phyloP scores from a whole-genome alignment of 2,113 vertebrate genomes.

The Natator depressus region DNA sequence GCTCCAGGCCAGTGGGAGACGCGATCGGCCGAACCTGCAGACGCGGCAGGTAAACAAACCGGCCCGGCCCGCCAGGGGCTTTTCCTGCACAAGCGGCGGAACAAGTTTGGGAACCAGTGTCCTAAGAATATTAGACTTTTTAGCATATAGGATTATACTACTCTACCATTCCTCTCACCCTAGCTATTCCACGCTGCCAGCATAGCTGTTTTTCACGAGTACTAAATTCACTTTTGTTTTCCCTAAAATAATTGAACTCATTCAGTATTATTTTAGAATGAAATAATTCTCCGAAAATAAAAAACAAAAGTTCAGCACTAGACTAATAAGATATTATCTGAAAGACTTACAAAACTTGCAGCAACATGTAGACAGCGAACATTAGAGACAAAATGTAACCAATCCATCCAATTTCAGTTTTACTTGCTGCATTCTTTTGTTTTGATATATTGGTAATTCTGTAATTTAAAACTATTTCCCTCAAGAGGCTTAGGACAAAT shows the following conservation, averaged over 20 bases:
- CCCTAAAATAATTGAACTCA: slow-evolving; percentile 13
- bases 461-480: background rate
- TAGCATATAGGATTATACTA: background rate
- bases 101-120: no score
- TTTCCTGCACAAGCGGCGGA: no score
- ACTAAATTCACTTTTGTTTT: background rate
- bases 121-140: background rate
- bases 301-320: background rate
- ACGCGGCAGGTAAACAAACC: no score
- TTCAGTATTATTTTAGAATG: slow-evolving; percentile 21
- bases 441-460: background rate
- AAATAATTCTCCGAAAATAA: slow-evolving; percentile 31
- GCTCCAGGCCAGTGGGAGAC: no score
- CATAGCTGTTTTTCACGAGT: background rate
- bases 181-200: background rate
- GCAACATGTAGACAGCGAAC: background rate
- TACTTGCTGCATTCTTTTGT: fast-evolving
- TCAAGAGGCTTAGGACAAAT: background rate
- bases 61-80: no score
- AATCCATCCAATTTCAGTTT: background rate
- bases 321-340: background rate
- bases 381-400: background rate
- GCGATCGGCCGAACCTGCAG: no score
- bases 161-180: background rate
- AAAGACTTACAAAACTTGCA: background rate